These are phyloP conservation scores for Agrotis ipsilon DNA, from an alignment of 2,888 invertebrate species.

Conservation along the genomic window DNA sequence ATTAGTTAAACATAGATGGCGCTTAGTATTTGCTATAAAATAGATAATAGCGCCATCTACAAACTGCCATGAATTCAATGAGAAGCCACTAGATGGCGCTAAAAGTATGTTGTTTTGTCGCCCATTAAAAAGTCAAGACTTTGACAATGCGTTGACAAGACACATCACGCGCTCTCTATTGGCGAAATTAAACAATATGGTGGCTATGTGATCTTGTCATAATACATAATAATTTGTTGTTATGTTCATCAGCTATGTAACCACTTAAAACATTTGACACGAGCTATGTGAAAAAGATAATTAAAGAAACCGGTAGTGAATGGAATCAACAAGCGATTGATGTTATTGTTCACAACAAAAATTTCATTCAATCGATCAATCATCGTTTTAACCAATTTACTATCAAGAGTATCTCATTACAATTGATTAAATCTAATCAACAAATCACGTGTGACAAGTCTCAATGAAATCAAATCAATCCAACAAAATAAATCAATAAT, in stretches of 20 bases:
- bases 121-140: background rate
- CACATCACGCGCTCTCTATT: background rate
- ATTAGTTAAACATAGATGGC: background rate
- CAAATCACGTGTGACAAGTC: slow-evolving; percentile 23
- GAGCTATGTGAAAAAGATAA: background rate
- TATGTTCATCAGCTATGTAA: background rate
- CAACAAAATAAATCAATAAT: slow-evolving; percentile 37
- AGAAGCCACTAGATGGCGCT: too few species aligned
- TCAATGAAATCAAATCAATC: slow-evolving; percentile 52
- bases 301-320: slow-evolving; percentile 13
- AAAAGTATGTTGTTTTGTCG: background rate
- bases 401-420: slow-evolving; percentile 16
- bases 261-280: slow-evolving; percentile 9
- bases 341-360: background rate
- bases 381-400: background rate
- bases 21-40: background rate
- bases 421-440: slow-evolving; percentile 14
- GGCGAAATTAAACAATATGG: background rate
- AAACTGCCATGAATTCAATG: too few species aligned
- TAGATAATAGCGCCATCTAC: too few species aligned
- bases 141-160: background rate
- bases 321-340: slow-evolving; percentile 5
- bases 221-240: background rate
- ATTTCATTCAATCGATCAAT: slow-evolving; percentile 38
- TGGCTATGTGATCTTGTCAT: background rate